Conservation (phyloP, 1,140 invertebrate genomes). For the Caerostris extrusa region DNA sequence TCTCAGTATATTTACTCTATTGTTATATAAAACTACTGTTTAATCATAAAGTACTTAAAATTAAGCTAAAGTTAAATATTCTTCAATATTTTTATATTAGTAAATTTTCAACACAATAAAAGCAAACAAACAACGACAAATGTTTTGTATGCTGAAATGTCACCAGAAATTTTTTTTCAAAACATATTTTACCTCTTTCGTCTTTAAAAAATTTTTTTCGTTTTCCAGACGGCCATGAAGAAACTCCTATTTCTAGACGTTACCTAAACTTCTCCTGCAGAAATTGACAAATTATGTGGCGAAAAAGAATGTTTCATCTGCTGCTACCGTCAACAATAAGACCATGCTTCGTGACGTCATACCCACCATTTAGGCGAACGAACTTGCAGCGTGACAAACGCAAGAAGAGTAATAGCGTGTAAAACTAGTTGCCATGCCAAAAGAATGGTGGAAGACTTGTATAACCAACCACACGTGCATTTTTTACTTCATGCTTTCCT, state of each 20-base stretch:
- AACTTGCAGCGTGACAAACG: not conserved
- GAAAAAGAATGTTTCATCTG: conserved; percentile 23
- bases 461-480: conserved; percentile 15
- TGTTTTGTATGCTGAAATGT: too few species aligned
- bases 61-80: too few species aligned
- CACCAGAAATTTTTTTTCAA: not conserved
- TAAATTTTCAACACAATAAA: too few species aligned
- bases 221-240: not conserved
- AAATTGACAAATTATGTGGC: conserved; percentile 59
- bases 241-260: too few species aligned
- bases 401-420: conserved; percentile 38
- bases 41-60: too few species aligned
- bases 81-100: too few species aligned
- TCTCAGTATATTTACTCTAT: too few species aligned
- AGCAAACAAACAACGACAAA: too few species aligned
- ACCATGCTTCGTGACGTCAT: not conserved
- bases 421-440: conserved; percentile 40
- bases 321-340: not conserved
- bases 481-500: not conserved
- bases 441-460: conserved; percentile 5
- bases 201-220: not conserved
- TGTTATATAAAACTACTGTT: too few species aligned
- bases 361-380: not conserved
- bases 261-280: not conserved
- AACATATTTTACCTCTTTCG: not conserved